Evolutionary conservation across 2,888 invertebrate species (phyloP).

Genomic region (Spisula solida): DNA sequence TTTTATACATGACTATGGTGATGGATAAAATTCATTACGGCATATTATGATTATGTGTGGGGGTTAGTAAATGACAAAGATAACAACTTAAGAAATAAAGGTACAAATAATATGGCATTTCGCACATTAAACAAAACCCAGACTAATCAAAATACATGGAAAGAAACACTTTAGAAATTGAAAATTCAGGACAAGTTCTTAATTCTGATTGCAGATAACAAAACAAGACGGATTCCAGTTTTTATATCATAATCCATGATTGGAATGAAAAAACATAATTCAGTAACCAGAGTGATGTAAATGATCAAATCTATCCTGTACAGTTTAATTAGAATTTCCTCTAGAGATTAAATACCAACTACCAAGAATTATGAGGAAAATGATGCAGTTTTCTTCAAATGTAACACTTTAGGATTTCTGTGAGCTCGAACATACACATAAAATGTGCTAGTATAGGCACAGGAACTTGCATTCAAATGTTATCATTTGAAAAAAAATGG

Average conservation of each 20-base stretch:
- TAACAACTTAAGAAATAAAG: too few relatives aligned
- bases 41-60: too few relatives aligned
- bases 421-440: background rate
- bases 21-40: too few relatives aligned
- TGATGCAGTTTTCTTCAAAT: background rate
- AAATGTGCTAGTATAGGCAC: background rate
- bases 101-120: too few relatives aligned
- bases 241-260: background rate
- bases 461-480: too few relatives aligned
- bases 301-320: background rate
- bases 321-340: slow-evolving; percentile 1
- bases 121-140: too few relatives aligned
- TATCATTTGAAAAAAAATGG: too few relatives aligned
- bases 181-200: too few relatives aligned
- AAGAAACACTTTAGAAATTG: too few relatives aligned
- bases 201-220: background rate
- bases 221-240: background rate
- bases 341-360: background rate
- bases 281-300: background rate
- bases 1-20: too few relatives aligned
- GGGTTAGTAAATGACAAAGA: too few relatives aligned
- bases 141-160: too few relatives aligned
- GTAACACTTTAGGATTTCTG: background rate
- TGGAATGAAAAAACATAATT: background rate
- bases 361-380: background rate